Percentiles rank a stretch among this genome's conserved stretches.
Conservation (phyloP, 2,888 invertebrate genomes). For the Hyppa rectilinea region DNA sequence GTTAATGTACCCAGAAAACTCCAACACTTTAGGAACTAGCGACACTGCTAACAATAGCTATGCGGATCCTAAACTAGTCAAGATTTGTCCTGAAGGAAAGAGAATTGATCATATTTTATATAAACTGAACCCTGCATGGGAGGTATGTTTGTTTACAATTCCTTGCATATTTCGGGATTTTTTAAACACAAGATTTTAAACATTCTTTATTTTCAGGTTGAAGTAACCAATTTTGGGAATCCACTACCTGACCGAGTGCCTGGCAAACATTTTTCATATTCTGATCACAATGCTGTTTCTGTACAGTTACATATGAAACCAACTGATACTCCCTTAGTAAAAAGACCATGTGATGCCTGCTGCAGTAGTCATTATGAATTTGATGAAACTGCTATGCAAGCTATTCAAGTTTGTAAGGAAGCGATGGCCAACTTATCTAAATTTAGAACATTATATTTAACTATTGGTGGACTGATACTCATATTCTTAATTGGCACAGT, state of each 20-base stretch:
- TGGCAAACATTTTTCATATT: slow-evolving; percentile 93
- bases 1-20: slow-evolving; percentile 67
- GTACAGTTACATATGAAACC: slow-evolving; percentile 85
- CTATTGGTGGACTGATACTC: slow-evolving; percentile 87
- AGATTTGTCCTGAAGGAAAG: slow-evolving; percentile 93
- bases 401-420: slow-evolving; percentile 91
- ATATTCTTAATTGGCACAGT: slow-evolving; percentile 89
- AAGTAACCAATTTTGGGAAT: slow-evolving; percentile 90
- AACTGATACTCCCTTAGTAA: slow-evolving; percentile 45
- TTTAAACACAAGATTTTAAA: neutral
- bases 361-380: slow-evolving; percentile 40
- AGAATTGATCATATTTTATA: slow-evolving; percentile 98
- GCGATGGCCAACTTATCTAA: slow-evolving; percentile 88
- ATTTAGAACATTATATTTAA: slow-evolving; percentile 89
- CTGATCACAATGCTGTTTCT: slow-evolving; percentile 97
- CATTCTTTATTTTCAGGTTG: slow-evolving; percentile 72
- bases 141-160: slow-evolving; percentile 71
- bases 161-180: neutral
- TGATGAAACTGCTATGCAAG: slow-evolving; percentile 88
- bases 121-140: slow-evolving; percentile 76
- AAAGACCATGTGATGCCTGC: neutral
- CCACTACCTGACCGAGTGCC: slow-evolving; percentile 95
- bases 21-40: slow-evolving; percentile 92
- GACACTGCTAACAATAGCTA: slow-evolving; percentile 94
- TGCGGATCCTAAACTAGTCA: slow-evolving; percentile 89